phyloP scores from a whole-genome alignment of 1,140 invertebrate genomes.

The Pteromalus puparum region DNA sequence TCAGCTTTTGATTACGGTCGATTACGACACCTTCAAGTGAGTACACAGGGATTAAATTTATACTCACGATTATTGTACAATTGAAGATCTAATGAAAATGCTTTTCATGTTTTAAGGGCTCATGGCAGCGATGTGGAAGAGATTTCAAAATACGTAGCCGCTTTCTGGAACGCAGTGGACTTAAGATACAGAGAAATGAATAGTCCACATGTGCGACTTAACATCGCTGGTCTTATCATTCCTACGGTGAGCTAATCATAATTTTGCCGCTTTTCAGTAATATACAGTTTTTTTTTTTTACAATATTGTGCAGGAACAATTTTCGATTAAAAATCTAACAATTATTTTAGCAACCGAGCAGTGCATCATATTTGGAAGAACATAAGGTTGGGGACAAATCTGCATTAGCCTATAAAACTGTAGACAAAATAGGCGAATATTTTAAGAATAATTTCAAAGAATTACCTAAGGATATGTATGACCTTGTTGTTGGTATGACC shows the following conservation, averaged over 20 bases:
- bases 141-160: conserved; percentile 44
- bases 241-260: conserved; percentile 7
- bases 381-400: not conserved
- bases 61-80: not conserved
- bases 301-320: not conserved
- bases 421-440: not conserved
- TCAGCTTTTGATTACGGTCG: not conserved
- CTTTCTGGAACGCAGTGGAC: conserved; percentile 55
- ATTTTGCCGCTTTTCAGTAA: not conserved
- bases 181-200: conserved; percentile 46
- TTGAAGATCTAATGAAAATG: not conserved
- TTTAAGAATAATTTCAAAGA: not conserved
- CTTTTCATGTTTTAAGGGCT: not conserved
- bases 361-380: not conserved
- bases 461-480: not conserved
- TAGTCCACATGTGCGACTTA: conserved; percentile 46
- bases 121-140: conserved; percentile 31
- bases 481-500: not conserved
- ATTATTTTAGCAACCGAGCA: not conserved
- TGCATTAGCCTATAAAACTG: not conserved
- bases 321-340: not conserved
- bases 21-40: conserved; percentile 28
- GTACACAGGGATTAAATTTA: not conserved
- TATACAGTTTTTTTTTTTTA: too few species aligned
- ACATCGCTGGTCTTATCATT: conserved; percentile 50